Base-by-base conservation (phyloP, 2,113 vertebrate species). In the Strigops habroptila region DNA sequence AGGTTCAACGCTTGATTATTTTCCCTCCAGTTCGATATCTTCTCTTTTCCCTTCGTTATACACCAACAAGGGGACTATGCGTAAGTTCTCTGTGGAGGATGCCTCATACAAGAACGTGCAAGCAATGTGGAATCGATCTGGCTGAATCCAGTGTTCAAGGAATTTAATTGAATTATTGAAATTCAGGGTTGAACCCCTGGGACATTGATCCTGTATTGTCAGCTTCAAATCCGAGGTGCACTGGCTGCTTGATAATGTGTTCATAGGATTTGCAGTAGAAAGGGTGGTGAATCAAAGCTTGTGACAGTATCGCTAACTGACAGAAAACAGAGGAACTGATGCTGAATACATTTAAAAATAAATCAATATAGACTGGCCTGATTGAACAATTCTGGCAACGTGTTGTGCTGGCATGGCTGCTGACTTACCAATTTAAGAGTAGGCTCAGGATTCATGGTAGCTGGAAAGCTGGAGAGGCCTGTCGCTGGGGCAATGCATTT, bases 141-240 rank as follows among this genome's bases (percentile, higher is more conserved):
- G 91, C 51, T 91, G 86, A 92, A 97, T 97, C 95, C 86, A 48
- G 33, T 95, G 96, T 95, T 96, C 96, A 95, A 95, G 90, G 85
- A 96, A 96, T 97, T 97, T 97, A 97, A 98, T 93, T 98, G 96
- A 97, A 97, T 97, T 97, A 97, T 97, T 98, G 97, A 98, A 97
- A 98, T 98, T 96, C 97, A 96, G 88, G 41, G 83, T 84, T 93
- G 93, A 68, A 93, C 94, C 96, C 95, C 82, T 79, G 97, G 92
- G 96, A 96, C 97, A 97, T 97, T 91, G 97, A 98, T 97, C 96
- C 53, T 21, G 44, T 97, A 97, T 97, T 94, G 95, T 97, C 97
- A 95, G 96, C 85, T 95, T 95, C 95, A 96, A 95, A 97, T 96
- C 93, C 44, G 57, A 91, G 86, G 82, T 59, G 43, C 82, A 12